A percentile compares a stretch with the other conserved stretches of the same genome.
phyloP scores from a whole-genome alignment of 2,888 invertebrate species.

The Andrena flavipes region DNA sequence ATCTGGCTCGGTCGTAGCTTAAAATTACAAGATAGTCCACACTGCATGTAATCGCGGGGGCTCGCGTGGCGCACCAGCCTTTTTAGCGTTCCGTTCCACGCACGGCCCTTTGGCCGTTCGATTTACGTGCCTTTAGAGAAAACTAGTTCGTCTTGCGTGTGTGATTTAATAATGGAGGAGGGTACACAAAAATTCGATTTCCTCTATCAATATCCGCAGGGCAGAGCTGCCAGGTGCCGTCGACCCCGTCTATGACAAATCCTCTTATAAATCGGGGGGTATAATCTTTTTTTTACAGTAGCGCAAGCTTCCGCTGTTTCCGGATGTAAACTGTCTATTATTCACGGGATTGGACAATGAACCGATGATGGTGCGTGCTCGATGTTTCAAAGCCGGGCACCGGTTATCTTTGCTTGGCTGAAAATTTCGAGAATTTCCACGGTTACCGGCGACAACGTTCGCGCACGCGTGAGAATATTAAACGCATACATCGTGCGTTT shows the following conservation, averaged over 20 bases:
- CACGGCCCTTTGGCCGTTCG: background rate
- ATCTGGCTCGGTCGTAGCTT: background rate
- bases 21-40: constrained; percentile 16
- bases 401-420: background rate
- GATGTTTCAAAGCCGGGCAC: constrained; percentile 8
- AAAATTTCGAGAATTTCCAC: constrained; percentile 13
- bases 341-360: constrained; percentile 56
- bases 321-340: constrained; percentile 60
- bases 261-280: constrained; percentile 54
- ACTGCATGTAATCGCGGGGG: background rate
- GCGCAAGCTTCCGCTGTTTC: constrained; percentile 38
- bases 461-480: background rate
- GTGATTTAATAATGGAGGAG: constrained; percentile 57
- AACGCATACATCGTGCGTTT: constrained; percentile 22
- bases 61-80: background rate
- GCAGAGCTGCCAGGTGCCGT: background rate
- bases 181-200: constrained; percentile 53
- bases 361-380: constrained; percentile 2
- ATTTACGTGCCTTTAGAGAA: constrained; percentile 48
- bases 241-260: constrained; percentile 37
- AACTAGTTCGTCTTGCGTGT: constrained; percentile 31
- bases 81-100: background rate
- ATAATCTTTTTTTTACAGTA: constrained; percentile 52
- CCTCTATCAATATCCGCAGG: constrained; percentile 50
- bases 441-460: background rate